Base-by-base conservation (phyloP, 1,140 invertebrate species). In the Drosophila fuyamai region DNA sequence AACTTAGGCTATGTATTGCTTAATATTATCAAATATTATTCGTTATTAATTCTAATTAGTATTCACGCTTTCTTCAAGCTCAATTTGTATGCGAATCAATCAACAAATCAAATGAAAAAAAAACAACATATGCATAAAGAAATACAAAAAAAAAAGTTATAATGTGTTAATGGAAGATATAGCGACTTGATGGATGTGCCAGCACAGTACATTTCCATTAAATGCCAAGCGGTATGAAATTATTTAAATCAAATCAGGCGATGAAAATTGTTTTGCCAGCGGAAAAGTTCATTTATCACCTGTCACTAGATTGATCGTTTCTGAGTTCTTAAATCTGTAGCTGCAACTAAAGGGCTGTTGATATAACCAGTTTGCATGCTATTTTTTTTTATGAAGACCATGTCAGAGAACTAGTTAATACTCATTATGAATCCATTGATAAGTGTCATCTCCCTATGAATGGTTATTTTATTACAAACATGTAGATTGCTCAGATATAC, bases 21-120 rank as follows among this genome's bases (percentile, higher is more conserved):
- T 71, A 48, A 70, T 43, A 56, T 40, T 47, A 56, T 56, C 43
- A 68, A 43, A 55, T 55, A 67, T 67, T 67, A 50, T 55, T 70
- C 53, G 36, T 13, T 75, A 79, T 79, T 74, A 75, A 70, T 70
- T 78, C 67, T 50, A 67, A 83, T 75, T 61, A 79, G 70, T 83
- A 71, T 72, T 77, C 38, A 74, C 61, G 66, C 57, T 63, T 79
- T 76, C 48, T 59, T 74, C 32, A 61, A 76, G 60, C 71, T 67
- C 63, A 79, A 72, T 66, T 83, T 46, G 67, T 67, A 72, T 46
- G 80, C 70, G 76, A 83, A 84, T 68, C 43, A 81, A 73, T 76
- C 35, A 62, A 38, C 48, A 50, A 71, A 44, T 38, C 51, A 57
- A 57, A 76, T 55, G 56, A n/a, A 53, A 44, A 46, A 62, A 40